Conservation (phyloP, 2,113 vertebrate species). For the Bagarius yarrelli region DNA sequence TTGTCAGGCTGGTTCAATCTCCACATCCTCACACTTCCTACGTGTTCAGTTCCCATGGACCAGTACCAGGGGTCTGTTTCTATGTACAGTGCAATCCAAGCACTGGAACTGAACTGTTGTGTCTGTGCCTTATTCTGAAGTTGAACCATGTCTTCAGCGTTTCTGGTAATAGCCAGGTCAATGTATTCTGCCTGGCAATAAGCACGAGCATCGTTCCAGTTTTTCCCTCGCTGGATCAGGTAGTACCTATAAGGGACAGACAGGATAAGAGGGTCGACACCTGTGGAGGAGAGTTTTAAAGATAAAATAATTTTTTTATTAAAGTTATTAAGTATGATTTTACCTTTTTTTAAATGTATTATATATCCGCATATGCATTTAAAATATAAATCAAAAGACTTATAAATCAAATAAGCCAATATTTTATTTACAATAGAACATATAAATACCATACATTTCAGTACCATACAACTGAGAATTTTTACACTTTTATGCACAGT, state of each 20-base stretch:
- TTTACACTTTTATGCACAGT: too few relatives aligned
- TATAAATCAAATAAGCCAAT: too few relatives aligned
- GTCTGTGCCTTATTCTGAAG: not conserved
- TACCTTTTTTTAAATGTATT: not conserved
- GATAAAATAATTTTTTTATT: not conserved
- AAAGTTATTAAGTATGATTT: not conserved
- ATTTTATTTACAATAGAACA: too few relatives aligned
- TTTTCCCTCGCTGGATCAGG: constrained; percentile 15
- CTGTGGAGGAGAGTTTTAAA: not conserved
- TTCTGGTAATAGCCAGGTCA: constrained; percentile 17
- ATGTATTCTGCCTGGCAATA: not conserved
- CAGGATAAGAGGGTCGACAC: not conserved
- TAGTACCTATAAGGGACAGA: not conserved
- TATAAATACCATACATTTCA: too few relatives aligned
- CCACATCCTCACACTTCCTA: not conserved
- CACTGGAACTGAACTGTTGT: not conserved
- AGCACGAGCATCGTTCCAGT: constrained; percentile 21
- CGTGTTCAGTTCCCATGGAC: not conserved
- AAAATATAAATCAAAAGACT: too few relatives aligned
- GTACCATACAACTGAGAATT: too few relatives aligned
- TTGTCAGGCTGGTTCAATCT: not conserved
- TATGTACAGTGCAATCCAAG: constrained; percentile 29
- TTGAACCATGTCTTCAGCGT: not conserved
- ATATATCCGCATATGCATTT: too few relatives aligned
- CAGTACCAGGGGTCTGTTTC: constrained; percentile 22